Percentiles rank a stretch among this genome's conserved stretches.
phyloP scores from a whole-genome alignment of 2,113 vertebrate species.

The Sander vitreus region DNA sequence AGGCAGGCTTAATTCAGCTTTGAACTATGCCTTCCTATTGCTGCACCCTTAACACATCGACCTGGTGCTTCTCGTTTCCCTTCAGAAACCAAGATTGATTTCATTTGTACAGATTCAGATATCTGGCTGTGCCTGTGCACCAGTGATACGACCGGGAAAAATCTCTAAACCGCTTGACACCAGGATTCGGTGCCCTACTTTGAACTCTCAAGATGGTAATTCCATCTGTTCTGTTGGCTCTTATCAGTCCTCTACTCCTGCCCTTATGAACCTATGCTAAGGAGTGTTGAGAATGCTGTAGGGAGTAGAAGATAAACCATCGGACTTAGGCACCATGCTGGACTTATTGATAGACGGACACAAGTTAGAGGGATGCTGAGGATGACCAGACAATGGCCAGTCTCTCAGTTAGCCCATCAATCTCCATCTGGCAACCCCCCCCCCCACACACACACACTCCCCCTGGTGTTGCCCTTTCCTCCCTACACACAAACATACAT shows the following conservation, averaged over 20 bases:
- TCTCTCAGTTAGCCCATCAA: slow-evolving; percentile 65
- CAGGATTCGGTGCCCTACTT: slow-evolving; percentile 52
- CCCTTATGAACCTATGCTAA: slow-evolving; percentile 22
- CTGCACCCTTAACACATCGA: slow-evolving; percentile 57
- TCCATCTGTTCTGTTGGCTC: slow-evolving; percentile 29
- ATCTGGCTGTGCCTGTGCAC: slow-evolving; percentile 36
- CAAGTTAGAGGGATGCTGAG: slow-evolving; percentile 63
- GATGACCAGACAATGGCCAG: slow-evolving; percentile 72
- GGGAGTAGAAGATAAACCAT: slow-evolving; percentile 43
- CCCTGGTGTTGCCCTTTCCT: slow-evolving; percentile 49
- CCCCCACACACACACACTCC: slow-evolving; percentile 26
- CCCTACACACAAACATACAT: slow-evolving; percentile 60
- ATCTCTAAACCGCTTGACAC: slow-evolving; percentile 38
- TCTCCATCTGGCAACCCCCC: slow-evolving; percentile 79
- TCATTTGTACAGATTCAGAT: slow-evolving; percentile 38
- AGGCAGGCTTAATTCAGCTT: slow-evolving; percentile 81
- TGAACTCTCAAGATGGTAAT: slow-evolving; percentile 59
- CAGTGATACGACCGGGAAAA: slow-evolving; percentile 49
- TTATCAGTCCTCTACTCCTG: slow-evolving; percentile 25
- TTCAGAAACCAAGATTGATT: slow-evolving; percentile 29
- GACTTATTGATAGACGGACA: slow-evolving; percentile 57
- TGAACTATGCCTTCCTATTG: slow-evolving; percentile 75
- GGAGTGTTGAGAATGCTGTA: not conserved
- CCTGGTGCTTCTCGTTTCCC: slow-evolving; percentile 46
- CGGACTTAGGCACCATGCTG: slow-evolving; percentile 36